Conservation (phyloP, 2,113 vertebrate species). For the Pterocles burchelli region DNA sequence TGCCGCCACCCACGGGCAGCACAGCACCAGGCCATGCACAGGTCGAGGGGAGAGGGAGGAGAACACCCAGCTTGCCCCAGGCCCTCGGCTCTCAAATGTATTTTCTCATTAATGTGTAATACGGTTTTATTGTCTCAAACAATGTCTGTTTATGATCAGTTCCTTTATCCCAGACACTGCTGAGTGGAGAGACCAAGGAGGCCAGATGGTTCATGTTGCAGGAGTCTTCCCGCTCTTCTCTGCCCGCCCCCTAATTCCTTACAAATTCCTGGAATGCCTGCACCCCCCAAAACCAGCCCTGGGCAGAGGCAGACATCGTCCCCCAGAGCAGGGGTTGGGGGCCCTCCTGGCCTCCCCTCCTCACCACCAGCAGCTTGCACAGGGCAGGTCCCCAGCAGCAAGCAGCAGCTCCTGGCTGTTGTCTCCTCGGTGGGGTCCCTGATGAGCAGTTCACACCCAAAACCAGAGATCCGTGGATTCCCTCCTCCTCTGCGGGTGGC, state of each 20-base stretch:
- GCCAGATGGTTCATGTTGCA: slow-evolving; percentile 81
- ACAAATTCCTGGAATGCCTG: slow-evolving; percentile 80
- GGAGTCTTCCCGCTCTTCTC: slow-evolving; percentile 59
- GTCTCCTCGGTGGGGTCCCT: rapidly evolving
- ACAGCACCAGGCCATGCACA: neutral
- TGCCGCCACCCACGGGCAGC: neutral
- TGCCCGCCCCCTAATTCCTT: slow-evolving; percentile 63
- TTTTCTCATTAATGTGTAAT: slow-evolving; percentile 75
- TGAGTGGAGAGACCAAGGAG: neutral
- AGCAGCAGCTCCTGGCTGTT: rapidly evolving
- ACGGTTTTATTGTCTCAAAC: slow-evolving; percentile 73
- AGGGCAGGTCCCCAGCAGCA: neutral
- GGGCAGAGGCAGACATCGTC: neutral
- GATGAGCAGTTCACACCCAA: rapidly evolving
- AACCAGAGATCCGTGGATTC: rapidly evolving
- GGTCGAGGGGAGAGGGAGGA: neutral
- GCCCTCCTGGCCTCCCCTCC: neutral
- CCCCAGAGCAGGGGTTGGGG: neutral
- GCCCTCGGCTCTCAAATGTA: slow-evolving; percentile 62
- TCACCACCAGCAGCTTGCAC: neutral
- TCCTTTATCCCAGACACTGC: slow-evolving; percentile 67
- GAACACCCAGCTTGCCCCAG: slow-evolving; percentile 60
- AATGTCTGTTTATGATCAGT: slow-evolving; percentile 78
- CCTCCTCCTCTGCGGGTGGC: rapidly evolving
- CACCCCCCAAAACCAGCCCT: slow-evolving; percentile 66